phyloP scores from a whole-genome alignment of 2,113 vertebrate genomes.

The Megaleporinus macrocephalus region DNA sequence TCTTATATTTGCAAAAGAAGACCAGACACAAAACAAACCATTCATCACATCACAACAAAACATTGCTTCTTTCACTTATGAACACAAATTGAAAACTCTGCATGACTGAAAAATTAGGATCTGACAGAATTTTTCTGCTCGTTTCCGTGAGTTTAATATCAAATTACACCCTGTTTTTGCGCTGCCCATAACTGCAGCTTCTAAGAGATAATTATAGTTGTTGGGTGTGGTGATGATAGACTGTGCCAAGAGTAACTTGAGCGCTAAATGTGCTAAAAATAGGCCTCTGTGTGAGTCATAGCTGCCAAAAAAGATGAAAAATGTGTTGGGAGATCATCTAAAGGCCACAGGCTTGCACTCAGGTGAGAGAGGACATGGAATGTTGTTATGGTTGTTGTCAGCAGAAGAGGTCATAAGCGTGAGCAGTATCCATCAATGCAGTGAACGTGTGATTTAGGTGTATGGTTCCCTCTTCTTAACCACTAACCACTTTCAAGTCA shows the following conservation, averaged over 20 bases:
- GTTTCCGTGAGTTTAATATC: too few species aligned
- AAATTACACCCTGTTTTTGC: not conserved
- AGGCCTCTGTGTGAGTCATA: not conserved
- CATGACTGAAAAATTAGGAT: too few species aligned
- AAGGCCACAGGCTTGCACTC: not conserved
- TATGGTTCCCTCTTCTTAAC: not conserved
- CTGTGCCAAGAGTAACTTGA: not conserved
- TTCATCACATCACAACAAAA: too few species aligned
- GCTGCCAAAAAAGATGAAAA: constrained; percentile 14
- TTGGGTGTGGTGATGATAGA: not conserved
- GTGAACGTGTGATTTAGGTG: not conserved
- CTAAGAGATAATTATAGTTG: not conserved
- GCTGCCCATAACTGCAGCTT: not conserved
- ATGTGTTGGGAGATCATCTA: not conserved
- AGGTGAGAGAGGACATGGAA: constrained; percentile 29
- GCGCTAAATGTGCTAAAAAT: not conserved
- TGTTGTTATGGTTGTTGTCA: constrained; percentile 11
- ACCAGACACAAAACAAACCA: too few species aligned
- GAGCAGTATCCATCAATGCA: constrained; percentile 19
- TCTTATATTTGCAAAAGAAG: too few species aligned
- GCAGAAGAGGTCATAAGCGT: constrained; percentile 4
- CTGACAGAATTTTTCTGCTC: not conserved
- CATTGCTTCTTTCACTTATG: too few species aligned
- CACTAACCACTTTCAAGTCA: not conserved
- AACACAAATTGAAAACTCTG: too few species aligned